Evolutionary conservation across 53 echinoderm and acorn worm genomes (phyloP), one percentile per base, ranked within the genome.

Genomic region (Patiria pectinifera): DNA sequence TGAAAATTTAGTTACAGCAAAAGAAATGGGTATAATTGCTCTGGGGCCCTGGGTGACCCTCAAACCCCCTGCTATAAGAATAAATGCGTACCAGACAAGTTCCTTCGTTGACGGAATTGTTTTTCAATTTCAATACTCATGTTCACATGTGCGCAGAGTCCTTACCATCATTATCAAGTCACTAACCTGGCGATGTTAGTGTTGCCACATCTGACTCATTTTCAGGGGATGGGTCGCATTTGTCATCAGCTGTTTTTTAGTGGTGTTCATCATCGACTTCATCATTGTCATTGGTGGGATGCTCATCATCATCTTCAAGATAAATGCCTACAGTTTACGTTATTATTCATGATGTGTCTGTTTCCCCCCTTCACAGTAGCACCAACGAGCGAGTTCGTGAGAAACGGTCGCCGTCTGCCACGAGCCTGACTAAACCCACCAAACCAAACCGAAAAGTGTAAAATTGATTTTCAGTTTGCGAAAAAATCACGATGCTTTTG

Each of bases 361-460:
- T 23, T 24, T 74, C 18, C 24, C 60, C 53, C 45, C 11, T 83
- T 60, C 53, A 12, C 66, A 84, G 84, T 44, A 84, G 84, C 66
- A 63, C 11, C 21, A 60, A 35, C 9, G 84, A 84, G 18, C n/a
- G 61, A 11, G 44, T 25, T 6, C 66, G 66, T 3, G 59, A 66
- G 66, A 53, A 25, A 19, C 84, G 63, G 45, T 84, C 84, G 16
- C 62, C 84, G 6, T 84, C 84, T 35, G 58, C 43, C 5, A 12
- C 84, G 23, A 84, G 66, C 22, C 66, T 43, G 62, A 84, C 12
- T 10, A 84, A 66, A 84, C 11, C 84, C 11, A 6, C 66, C 35
- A 84, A 84, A 63, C 62, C 84, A 3, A 45, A 62, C 84, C 62
- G 84, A 84, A 84, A 84, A 84, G 21, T 84, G 84, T 84, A 63